These are phyloP conservation scores for Ommatoiulus sabulosus DNA, from an alignment of 2,888 invertebrate genomes.

Conservation along the genomic window DNA sequence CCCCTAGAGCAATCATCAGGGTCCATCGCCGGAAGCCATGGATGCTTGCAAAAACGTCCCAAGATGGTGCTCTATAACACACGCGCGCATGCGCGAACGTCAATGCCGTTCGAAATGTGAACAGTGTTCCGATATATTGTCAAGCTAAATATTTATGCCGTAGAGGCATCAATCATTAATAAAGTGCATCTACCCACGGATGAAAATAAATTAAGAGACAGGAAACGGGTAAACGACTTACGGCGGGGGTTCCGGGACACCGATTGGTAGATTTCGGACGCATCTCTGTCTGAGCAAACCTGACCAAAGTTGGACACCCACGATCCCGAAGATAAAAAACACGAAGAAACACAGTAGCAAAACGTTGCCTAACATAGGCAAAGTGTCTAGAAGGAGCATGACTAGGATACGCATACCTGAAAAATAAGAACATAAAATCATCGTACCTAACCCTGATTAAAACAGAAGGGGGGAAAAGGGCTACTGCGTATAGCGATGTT, in stretches of 20 bases:
- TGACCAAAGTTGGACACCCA: slow-evolving; percentile 99
- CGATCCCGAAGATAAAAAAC: slow-evolving; percentile 99
- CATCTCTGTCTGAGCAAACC: slow-evolving; percentile 96
- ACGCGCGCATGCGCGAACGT: background rate
- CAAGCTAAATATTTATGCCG: background rate
- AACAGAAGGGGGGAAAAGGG: background rate
- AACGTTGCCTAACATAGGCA: slow-evolving; percentile 99
- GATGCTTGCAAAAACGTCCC: background rate
- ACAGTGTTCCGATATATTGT: background rate
- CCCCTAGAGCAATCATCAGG: no score
- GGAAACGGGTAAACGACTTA: slow-evolving; percentile 72
- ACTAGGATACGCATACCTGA: slow-evolving; percentile 98
- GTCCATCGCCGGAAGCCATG: background rate
- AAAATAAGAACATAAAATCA: slow-evolving; percentile 62
- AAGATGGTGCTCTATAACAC: background rate
- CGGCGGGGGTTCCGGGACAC: slow-evolving; percentile 68
- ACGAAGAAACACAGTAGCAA: slow-evolving; percentile 97
- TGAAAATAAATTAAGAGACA: background rate
- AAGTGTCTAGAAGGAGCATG: slow-evolving; percentile 96
- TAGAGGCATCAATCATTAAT: background rate
- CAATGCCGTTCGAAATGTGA: background rate
- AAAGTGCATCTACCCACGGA: background rate
- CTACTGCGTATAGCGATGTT: background rate
- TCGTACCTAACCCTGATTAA: background rate
- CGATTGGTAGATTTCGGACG: slow-evolving; percentile 59